A percentile compares a stretch with the other conserved stretches of the same genome.
Conservation (phyloP, 2,797 vertebrate genomes). For the Semotilus atromaculatus region DNA sequence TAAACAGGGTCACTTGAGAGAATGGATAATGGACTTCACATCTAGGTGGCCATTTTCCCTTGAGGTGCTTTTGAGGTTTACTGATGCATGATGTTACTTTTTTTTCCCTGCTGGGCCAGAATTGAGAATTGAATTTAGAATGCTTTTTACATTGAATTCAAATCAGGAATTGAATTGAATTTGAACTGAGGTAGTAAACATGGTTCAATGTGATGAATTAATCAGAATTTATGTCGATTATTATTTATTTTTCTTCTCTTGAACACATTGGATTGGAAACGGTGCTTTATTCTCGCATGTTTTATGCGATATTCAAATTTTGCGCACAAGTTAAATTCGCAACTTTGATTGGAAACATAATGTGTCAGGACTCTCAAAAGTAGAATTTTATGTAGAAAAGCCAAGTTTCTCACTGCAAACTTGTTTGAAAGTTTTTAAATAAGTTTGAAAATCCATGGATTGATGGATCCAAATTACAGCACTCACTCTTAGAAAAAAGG, state of each 20-base stretch:
- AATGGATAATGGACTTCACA: background rate
- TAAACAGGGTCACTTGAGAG: constrained; percentile 11
- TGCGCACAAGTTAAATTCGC: background rate
- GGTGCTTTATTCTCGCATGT: background rate
- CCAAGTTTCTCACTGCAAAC: background rate
- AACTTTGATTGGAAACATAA: background rate
- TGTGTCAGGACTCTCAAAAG: background rate
- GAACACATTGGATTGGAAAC: background rate
- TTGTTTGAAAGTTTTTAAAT: background rate
- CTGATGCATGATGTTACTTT: background rate
- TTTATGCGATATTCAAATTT: background rate
- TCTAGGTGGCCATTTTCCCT: background rate
- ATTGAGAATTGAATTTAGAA: background rate
- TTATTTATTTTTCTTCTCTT: background rate
- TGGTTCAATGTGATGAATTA: background rate
- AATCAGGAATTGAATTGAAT: background rate
- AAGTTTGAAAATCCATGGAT: too few species aligned
- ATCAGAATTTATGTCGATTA: background rate
- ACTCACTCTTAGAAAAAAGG: too few species aligned
- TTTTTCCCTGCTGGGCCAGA: background rate
- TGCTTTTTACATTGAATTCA: background rate
- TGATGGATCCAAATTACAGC: background rate
- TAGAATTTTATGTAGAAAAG: background rate
- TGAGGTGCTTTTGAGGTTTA: constrained; percentile 13
- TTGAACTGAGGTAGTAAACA: background rate